Conservation (phyloP, 2,113 vertebrate genomes). For the Cyanoramphus novaezelandiae region DNA sequence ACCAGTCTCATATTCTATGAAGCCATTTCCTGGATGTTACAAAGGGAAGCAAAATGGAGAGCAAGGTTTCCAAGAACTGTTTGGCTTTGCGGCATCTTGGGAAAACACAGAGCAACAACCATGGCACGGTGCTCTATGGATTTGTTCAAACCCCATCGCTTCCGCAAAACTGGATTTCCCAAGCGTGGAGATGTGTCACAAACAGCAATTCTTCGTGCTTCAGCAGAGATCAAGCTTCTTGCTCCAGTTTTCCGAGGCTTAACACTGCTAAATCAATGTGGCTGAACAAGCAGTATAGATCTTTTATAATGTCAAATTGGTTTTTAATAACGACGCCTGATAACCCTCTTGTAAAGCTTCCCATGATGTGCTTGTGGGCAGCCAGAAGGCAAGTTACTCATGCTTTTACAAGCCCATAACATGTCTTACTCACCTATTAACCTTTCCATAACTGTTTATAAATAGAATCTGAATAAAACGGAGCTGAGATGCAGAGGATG, state of each 20-base stretch:
- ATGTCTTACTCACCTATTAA: not conserved
- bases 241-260: constrained; percentile 20
- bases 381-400: not conserved
- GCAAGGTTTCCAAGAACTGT: not conserved
- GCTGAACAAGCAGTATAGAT: constrained; percentile 27
- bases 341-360: constrained; percentile 7
- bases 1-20: not conserved
- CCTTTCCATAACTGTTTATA: not conserved
- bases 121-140: accelerated
- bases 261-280: constrained; percentile 42
- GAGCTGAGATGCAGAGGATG: not conserved
- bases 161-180: not conserved
- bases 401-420: not conserved
- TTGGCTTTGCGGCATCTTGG: not conserved
- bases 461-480: not conserved
- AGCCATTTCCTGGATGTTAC: not conserved
- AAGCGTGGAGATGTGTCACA: not conserved
- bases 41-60: not conserved
- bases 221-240: constrained; percentile 40
- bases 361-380: not conserved
- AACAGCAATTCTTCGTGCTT: not conserved
- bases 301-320: constrained; percentile 27
- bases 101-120: not conserved
- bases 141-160: not conserved
- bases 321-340: constrained; percentile 28